phyloP scores from a whole-genome alignment of 2,797 vertebrate genomes.

The Oceanodroma leucorhoa region DNA sequence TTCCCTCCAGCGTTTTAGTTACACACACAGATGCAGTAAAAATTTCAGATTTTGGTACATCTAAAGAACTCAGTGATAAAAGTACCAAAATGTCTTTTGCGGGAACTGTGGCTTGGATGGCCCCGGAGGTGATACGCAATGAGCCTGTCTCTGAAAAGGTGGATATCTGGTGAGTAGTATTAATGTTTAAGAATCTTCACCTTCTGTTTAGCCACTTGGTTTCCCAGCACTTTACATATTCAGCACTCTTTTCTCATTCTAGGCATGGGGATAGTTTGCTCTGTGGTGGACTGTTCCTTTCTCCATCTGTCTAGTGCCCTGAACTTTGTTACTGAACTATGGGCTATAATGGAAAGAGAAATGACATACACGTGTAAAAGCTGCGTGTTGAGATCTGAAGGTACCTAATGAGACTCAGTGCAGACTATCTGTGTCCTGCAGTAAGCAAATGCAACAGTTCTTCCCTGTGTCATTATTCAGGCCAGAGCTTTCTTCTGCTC shows the following conservation, averaged over 20 bases:
- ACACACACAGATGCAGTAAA: constrained; percentile 94
- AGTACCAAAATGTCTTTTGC: constrained; percentile 99
- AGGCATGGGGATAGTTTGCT: neutral
- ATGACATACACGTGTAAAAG: neutral
- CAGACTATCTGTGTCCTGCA: neutral
- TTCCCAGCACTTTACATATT: neutral
- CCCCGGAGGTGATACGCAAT: constrained; percentile 96
- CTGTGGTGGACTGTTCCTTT: neutral
- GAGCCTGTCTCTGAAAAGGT: constrained; percentile 98
- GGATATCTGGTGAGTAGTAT: constrained; percentile 91
- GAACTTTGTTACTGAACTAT: neutral
- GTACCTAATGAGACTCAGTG: neutral
- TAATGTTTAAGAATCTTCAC: neutral
- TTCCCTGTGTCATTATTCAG: neutral
- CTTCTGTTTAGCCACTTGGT: neutral
- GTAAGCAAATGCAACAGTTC: neutral
- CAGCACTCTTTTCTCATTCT: neutral
- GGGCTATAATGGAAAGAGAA: neutral
- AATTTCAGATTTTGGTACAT: constrained; percentile 98
- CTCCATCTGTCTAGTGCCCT: neutral
- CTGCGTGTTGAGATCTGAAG: neutral
- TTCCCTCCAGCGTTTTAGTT: constrained; percentile 87
- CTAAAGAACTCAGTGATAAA: constrained; percentile 98
- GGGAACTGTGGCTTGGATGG: constrained; percentile 98
- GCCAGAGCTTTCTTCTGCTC: neutral